Evolutionary conservation across 2,113 vertebrate species (phyloP), one percentile per base, ranked within the genome.

Genomic region (Oncorhynchus kisutch): DNA sequence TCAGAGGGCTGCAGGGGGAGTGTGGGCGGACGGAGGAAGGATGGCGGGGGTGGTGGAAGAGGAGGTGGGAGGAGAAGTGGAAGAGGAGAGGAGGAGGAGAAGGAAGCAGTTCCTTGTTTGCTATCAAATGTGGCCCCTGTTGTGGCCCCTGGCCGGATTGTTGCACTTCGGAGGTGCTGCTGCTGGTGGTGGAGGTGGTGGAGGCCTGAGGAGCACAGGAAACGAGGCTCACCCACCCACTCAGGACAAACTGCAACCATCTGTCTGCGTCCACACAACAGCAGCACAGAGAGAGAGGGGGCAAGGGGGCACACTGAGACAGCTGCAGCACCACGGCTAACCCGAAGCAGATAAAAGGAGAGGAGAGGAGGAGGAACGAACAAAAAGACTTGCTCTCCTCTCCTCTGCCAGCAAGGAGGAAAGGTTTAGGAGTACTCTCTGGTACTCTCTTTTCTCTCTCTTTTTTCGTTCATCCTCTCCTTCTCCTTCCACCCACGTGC

Each of bases 151-250:
- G 91, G 92, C 88, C 25, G 91, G 85, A 84, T 88, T 65, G 84
- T 54, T 54, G 51, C 1, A 14, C 51, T 54, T 14, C 51, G 51
- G 13, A 16, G 51, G 13, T 90, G 88, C 89, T 86, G 91, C 86
- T 87, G 91, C 85, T 92, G 94, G 90, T 90, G 91, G 45, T 81
- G 77, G 76, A 88, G 92, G 85, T 91, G 86, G 94, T 93, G 94
- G 90, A 93, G 92, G 93, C 95, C 95, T 96, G 95, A 95, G 94
- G 94, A 95, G 94, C 94, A 96, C 94, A 96, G 95, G 95, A 97
- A 95, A 96, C 86, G 89, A 94, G 90, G 96, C 95, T 96, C 95
- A 96, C 94, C 95, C 93, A 92, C 88, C 89, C 91, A 95, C 92
- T 95, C 79, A 71, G 83, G 92, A 92, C 93, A 88, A 91, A 91